Conservation (phyloP, 2,888 invertebrate genomes). For the Drosophila atroscutellata region DNA sequence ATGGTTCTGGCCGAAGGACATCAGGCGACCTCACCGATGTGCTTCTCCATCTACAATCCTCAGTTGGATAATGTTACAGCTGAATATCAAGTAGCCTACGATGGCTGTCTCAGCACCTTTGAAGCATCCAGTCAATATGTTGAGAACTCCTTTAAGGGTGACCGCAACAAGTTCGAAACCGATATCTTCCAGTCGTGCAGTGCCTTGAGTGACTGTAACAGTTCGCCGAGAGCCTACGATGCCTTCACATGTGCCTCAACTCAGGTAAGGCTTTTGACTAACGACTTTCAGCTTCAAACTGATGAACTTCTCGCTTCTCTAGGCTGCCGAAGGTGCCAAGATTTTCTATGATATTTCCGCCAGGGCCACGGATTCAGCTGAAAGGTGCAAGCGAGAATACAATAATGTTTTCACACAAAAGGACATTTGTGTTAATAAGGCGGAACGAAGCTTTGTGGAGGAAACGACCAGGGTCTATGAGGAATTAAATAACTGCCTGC, state of each 20-base stretch:
- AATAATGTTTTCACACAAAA: not conserved
- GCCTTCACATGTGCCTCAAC: slow-evolving; percentile 28
- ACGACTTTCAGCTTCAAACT: not conserved
- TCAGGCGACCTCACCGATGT: slow-evolving; percentile 13
- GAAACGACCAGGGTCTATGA: slow-evolving; percentile 37
- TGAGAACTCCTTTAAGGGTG: not conserved
- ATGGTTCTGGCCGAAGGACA: slow-evolving; percentile 44
- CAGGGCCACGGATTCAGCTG: slow-evolving; percentile 34
- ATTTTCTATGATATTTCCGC: slow-evolving; percentile 43
- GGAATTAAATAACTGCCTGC: slow-evolving; percentile 45
- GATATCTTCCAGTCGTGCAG: slow-evolving; percentile 11
- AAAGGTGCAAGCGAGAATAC: slow-evolving; percentile 25
- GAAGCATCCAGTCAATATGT: not conserved
- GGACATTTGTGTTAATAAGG: slow-evolving; percentile 28
- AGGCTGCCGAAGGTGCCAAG: slow-evolving; percentile 41
- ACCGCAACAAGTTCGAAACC: slow-evolving; percentile 1
- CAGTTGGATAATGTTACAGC: slow-evolving; percentile 13
- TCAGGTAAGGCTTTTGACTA: slow-evolving; percentile 12
- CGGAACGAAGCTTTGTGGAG: slow-evolving; percentile 50
- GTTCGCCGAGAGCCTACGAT: not conserved
- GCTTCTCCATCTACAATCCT: slow-evolving; percentile 47
- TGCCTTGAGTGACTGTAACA: slow-evolving; percentile 5
- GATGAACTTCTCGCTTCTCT: not conserved
- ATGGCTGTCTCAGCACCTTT: slow-evolving; percentile 14
- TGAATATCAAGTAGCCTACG: slow-evolving; percentile 34